Evolutionary conservation across 1,140 invertebrate species (phyloP).

Genomic region (Leptinotarsa undecemlineata): DNA sequence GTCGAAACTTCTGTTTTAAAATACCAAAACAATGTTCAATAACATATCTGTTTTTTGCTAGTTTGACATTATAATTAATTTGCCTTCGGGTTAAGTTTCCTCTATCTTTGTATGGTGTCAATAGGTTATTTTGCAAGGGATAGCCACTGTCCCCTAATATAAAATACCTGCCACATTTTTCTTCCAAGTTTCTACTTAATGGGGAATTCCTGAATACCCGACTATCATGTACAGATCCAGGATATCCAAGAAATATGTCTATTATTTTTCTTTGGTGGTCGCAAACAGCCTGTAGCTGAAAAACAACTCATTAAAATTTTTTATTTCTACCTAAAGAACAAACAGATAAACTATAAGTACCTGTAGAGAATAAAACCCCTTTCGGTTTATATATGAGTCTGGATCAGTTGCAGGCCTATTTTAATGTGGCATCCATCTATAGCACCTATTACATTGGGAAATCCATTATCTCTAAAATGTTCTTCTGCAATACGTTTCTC

Average conservation of each 20-base stretch:
- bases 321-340: neutral
- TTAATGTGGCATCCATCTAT: constrained; percentile 42
- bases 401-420: constrained; percentile 40
- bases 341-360: constrained; percentile 16
- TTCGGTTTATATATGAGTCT: constrained; percentile 41
- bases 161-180: constrained; percentile 36
- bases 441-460: constrained; percentile 36
- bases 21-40: constrained; percentile 43
- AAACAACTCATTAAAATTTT: constrained; percentile 4
- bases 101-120: constrained; percentile 40
- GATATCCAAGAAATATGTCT: constrained; percentile 43
- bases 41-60: constrained; percentile 33
- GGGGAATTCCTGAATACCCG: constrained; percentile 36
- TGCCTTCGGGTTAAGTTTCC: constrained; percentile 32
- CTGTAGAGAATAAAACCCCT: constrained; percentile 40
- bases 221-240: constrained; percentile 40
- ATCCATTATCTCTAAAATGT: constrained; percentile 29
- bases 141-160: constrained; percentile 43
- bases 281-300: constrained; percentile 31
- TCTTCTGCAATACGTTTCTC: neutral
- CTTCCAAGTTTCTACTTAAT: constrained; percentile 25
- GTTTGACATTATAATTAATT: constrained; percentile 31
- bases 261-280: constrained; percentile 34
- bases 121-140: constrained; percentile 33
- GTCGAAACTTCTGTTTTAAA: constrained; percentile 39